These are phyloP conservation scores for Syritta pipiens DNA, from an alignment of 2,888 invertebrate genomes.

Conservation along the genomic window DNA sequence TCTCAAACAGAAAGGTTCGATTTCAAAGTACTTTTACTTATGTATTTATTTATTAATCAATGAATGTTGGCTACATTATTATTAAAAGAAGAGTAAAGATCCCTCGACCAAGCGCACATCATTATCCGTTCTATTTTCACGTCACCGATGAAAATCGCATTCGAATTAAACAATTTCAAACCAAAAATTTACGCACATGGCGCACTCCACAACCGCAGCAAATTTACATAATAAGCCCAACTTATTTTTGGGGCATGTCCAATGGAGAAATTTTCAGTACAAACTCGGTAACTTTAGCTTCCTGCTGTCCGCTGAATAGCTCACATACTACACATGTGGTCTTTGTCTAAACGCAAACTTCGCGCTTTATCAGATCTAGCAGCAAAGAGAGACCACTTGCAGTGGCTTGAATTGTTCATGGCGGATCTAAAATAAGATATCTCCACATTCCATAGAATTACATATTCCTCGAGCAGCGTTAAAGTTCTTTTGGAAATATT, in stretches of 20 bases:
- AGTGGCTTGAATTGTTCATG: neutral
- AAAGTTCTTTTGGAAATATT: slow-evolving; percentile 4
- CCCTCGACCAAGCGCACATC: too few species aligned
- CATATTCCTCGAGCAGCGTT: slow-evolving; percentile 20
- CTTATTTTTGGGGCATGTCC: neutral
- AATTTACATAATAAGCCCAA: neutral
- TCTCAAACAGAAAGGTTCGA: too few species aligned
- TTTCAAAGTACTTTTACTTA: too few species aligned
- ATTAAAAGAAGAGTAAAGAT: too few species aligned
- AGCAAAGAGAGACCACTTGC: neutral
- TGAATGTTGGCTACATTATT: too few species aligned
- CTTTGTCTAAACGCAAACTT: too few species aligned
- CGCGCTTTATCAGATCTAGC: neutral
- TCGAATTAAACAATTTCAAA: too few species aligned
- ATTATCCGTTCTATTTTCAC: too few species aligned
- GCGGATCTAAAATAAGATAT: slow-evolving; percentile 19
- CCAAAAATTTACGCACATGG: slow-evolving; percentile 1
- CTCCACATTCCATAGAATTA: slow-evolving; percentile 17
- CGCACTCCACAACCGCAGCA: neutral
- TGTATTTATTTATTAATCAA: too few species aligned
- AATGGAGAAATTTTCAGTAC: slow-evolving; percentile 19
- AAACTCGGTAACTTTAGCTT: neutral
- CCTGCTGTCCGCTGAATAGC: neutral
- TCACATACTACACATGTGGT: too few species aligned
- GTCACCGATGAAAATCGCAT: too few species aligned